Base-by-base conservation (phyloP, 1,140 invertebrate genomes). In the Atta cephalotes region DNA sequence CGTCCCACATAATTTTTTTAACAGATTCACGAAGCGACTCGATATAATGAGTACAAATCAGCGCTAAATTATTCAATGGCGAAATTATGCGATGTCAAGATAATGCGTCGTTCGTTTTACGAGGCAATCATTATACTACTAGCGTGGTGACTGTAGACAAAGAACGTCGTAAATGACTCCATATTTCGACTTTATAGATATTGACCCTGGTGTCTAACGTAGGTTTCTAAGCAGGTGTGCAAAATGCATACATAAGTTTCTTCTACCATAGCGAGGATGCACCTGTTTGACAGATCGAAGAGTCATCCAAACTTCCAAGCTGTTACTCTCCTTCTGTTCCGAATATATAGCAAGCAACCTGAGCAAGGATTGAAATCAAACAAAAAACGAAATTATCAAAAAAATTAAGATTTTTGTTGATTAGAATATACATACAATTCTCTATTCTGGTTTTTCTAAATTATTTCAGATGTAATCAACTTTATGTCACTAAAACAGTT, bases 271-370 rank as follows among this genome's bases (percentile, higher is more conserved):
- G 65, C 80, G 86, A 93, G 87, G 92, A 92, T 92, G 88, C 93
- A 94, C 93, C 93, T 94, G 93, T 92, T 91, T 89, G 92, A 90
- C 89, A 86, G 31, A 5, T 78, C 79, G 79, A 85, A 58, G 18
- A 77, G 74, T 87, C 86, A 66, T 49, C 45, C 39, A n/a, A 45
- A 12, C 45, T 68, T 66, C 28, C 66, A 18, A 53, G 82, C 68
- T 77, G 66, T 1, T 16, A 45, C 21, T 58, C 87, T 31, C 65
- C 88, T 92, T 94, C 91, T 90, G 89, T 92, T 92, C 82, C 39
- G 80, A 92, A 91, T 90, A 86, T 65, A 74, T 84, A 74, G 21
- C 21, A 21, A 21, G 21, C 21, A 21, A 21, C 76, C 53, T n/a
- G 58, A 72, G 39, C 56, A 21, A 31, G 25, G 6, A 31, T 63